phyloP scores from a whole-genome alignment of 2,797 vertebrate species.

The Sebastiscus albofasciatus region DNA sequence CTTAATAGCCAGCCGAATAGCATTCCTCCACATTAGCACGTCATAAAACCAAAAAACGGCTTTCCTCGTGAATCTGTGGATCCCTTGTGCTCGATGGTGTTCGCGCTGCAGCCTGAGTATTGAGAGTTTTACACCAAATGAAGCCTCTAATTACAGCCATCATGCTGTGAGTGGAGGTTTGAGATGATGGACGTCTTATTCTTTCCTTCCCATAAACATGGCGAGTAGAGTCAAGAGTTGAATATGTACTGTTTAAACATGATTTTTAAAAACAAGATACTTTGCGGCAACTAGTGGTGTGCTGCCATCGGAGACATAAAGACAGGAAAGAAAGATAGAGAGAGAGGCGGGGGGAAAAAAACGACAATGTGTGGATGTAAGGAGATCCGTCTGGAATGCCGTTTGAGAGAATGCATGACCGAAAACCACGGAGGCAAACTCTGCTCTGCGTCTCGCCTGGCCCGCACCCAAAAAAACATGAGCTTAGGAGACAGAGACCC shows the following conservation, averaged over 20 bases:
- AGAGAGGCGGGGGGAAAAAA: background rate
- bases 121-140: background rate
- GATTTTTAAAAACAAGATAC: background rate
- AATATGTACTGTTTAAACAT: background rate
- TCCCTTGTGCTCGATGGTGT: slow-evolving; percentile 3
- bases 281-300: slow-evolving; percentile 6
- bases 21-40: slow-evolving; percentile 59
- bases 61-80: slow-evolving; percentile 38
- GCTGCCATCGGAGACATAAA: slow-evolving; percentile 30
- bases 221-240: background rate
- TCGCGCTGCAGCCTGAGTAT: background rate
- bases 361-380: slow-evolving; percentile 55
- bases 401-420: slow-evolving; percentile 61
- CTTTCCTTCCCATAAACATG: background rate
- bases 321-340: background rate
- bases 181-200: background rate
- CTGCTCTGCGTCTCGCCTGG: slow-evolving; percentile 45
- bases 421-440: slow-evolving; percentile 54
- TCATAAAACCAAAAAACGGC: slow-evolving; percentile 43
- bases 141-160: slow-evolving; percentile 21
- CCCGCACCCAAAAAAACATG: slow-evolving; percentile 32
- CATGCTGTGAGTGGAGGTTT: background rate
- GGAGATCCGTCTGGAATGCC: slow-evolving; percentile 74
- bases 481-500: slow-evolving; percentile 48
- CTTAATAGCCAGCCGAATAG: slow-evolving; percentile 35